Evolutionary conservation across 2,797 vertebrate genomes (phyloP).

Genomic region (Morelia viridis): DNA sequence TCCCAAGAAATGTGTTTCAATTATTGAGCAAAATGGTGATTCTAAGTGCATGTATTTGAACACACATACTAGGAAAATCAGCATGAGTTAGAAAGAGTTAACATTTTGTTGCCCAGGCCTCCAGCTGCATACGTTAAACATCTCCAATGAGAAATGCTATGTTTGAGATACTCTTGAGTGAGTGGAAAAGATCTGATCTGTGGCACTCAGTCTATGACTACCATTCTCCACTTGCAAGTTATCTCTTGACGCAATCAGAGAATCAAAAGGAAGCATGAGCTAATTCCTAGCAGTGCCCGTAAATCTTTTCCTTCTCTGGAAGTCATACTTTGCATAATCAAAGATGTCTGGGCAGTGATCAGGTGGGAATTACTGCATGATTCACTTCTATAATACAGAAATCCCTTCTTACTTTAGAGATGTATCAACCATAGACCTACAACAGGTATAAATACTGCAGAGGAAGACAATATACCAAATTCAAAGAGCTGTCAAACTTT

Average conservation of each 20-base stretch:
- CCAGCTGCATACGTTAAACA: background rate
- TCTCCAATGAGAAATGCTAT: background rate
- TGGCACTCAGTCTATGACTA: background rate
- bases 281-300: background rate
- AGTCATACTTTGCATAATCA: background rate
- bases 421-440: background rate
- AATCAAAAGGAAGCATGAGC: background rate
- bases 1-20: background rate
- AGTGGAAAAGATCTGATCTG: background rate
- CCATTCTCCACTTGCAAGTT: background rate
- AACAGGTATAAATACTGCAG: background rate
- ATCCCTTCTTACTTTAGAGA: background rate
- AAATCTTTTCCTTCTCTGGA: background rate
- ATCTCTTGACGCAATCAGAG: background rate
- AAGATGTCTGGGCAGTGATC: background rate
- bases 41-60: background rate
- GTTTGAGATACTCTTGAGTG: background rate
- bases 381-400: background rate
- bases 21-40: background rate
- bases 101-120: background rate
- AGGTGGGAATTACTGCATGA: background rate
- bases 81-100: background rate
- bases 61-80: background rate
- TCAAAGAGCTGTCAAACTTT: conserved; percentile 24
- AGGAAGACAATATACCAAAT: background rate